These are phyloP conservation scores for Archips crataeganus DNA, from an alignment of 2,888 invertebrate genomes.

Conservation along the genomic window DNA sequence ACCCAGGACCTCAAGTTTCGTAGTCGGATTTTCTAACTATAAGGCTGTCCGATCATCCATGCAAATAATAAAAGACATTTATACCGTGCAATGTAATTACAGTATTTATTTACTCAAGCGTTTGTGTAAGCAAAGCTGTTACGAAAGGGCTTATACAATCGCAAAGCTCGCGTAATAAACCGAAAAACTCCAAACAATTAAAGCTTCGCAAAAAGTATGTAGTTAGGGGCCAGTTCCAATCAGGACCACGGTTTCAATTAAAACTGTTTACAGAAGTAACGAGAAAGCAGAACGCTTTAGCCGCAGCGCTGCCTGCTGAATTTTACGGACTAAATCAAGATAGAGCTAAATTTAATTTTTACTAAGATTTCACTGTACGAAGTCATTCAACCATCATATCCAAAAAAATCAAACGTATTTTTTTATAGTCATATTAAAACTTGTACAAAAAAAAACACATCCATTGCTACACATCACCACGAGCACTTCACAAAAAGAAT, in stretches of 20 bases:
- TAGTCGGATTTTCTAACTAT: no score
- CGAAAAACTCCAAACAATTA: conserved; percentile 59
- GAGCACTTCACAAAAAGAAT: background rate
- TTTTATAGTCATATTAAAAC: no score
- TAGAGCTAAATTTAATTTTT: background rate
- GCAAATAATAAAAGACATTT: background rate
- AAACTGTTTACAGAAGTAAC: conserved; percentile 63
- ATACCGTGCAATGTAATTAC: background rate
- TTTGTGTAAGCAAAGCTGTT: conserved; percentile 44
- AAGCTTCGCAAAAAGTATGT: conserved; percentile 54
- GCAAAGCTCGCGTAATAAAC: conserved; percentile 55
- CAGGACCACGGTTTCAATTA: conserved; percentile 65
- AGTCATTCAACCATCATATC: background rate
- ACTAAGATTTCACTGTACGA: conserved; percentile 6
- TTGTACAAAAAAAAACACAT: background rate
- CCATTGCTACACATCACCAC: background rate
- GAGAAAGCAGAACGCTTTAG: conserved; percentile 58
- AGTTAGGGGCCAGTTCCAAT: conserved; percentile 42
- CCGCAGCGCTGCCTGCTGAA: conserved; percentile 16
- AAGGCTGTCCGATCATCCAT: background rate
- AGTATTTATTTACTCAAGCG: conserved; percentile 8
- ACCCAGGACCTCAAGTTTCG: no score
- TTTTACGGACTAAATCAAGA: conserved; percentile 21
- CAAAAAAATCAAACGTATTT: no score
- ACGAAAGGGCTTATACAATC: conserved; percentile 49